phyloP scores from a whole-genome alignment of 2,888 invertebrate genomes.

The Hoplodrina ambigua region DNA sequence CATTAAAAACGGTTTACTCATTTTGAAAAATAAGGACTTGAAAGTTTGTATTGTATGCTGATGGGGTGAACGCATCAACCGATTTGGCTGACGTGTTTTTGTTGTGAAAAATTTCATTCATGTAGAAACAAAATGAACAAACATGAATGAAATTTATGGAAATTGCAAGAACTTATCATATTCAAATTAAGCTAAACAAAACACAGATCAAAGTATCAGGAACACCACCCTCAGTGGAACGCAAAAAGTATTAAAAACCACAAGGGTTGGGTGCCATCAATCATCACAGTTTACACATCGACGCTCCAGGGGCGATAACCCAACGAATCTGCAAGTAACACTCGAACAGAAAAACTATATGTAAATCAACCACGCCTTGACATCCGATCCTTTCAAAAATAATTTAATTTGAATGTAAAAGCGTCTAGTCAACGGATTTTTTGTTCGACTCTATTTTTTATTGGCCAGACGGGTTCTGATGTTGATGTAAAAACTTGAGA shows the following conservation, averaged over 20 bases:
- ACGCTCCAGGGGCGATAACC: slow-evolving; percentile 43
- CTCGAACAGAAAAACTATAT: slow-evolving; percentile 41
- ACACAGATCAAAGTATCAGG: slow-evolving; percentile 24
- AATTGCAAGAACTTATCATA: background rate
- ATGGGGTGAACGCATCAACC: no score
- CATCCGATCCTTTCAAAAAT: slow-evolving; percentile 42
- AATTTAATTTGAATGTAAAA: slow-evolving; percentile 53
- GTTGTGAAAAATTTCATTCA: no score
- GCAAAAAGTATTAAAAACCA: slow-evolving; percentile 53
- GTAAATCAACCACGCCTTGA: slow-evolving; percentile 35
- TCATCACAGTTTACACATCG: slow-evolving; percentile 48
- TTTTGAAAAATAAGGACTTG: no score
- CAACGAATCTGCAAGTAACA: slow-evolving; percentile 38
- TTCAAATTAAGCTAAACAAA: slow-evolving; percentile 22
- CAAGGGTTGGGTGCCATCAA: slow-evolving; percentile 47
- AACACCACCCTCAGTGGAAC: slow-evolving; percentile 23
- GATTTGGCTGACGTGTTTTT: no score
- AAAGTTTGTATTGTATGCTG: no score
- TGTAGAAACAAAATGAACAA: no score
- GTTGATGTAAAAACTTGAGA: slow-evolving; percentile 29
- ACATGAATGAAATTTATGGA: no score
- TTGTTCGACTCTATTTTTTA: slow-evolving; percentile 39
- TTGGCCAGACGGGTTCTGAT: slow-evolving; percentile 30
- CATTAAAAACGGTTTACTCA: no score
- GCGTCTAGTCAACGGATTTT: slow-evolving; percentile 46